Base-by-base conservation (phyloP, 2,113 vertebrate species). In the Nymphicus hollandicus region DNA sequence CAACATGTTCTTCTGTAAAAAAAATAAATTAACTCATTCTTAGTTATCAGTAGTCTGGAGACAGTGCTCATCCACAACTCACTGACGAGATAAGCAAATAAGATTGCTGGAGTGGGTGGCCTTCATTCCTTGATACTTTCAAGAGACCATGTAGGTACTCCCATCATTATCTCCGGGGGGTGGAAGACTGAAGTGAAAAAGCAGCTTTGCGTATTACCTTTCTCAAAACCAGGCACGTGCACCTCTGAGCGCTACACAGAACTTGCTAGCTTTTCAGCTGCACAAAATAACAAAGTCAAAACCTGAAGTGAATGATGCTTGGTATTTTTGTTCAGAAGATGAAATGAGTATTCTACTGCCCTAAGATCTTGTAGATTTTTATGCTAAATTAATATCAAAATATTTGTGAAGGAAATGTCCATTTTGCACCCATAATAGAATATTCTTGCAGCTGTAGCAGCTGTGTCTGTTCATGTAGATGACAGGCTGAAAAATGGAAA, bases 401-500 rank as follows among this genome's bases (percentile, higher is more conserved):
- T 52, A 81, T 93, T 88, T 86, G 55, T 50, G 31, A 56, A 86
- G 91, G 92, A 95, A 89, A 86, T 92, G 80, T 91, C 91, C 92
- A 39, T 69, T 97, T 95, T 96, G 72, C 61, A 79, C 93, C 82
- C 94, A 37, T 96, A 97, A 96, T 78, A 89, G 77, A 69, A 63
- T 96, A 96, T 91, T 68, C 91, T 86, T 91, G 81, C 43, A 96
- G 87, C 79, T 94, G 72, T 72, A 88, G 78, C 87, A 96, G 71
- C 91, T 95, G 79, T 96, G 68, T 78, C 68, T 91, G 10, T 88
- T 95, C 64, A 77, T 88, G 79, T 92, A 84, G 78, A 77, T 90
- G 89, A 89, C 95, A 96, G 81, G 64, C 77, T 98, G 93, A 97
- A 94, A 97, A 98, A 97, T 97, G 85, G 72, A 94, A 96, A 61